These are phyloP conservation scores for Dione juno DNA, from an alignment of 2,888 invertebrate species.

Conservation along the genomic window DNA sequence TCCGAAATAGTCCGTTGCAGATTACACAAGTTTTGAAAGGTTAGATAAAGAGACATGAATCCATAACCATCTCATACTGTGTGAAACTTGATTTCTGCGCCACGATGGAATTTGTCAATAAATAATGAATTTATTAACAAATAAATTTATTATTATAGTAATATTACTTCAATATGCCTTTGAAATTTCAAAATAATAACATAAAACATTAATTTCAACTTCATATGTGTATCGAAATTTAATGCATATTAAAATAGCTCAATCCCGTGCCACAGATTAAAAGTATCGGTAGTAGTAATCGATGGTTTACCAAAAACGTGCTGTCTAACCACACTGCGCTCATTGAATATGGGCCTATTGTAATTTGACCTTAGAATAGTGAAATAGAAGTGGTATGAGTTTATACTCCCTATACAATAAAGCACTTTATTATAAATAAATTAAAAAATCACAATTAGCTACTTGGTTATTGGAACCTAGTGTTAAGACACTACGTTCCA, in stretches of 20 bases:
- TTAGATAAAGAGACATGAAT: no score
- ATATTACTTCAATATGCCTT: neutral
- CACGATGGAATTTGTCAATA: neutral
- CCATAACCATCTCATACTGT: no score
- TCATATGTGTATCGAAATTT: slow-evolving; percentile 14
- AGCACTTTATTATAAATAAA: no score
- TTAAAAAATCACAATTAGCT: no score
- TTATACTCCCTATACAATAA: no score
- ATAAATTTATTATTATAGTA: neutral
- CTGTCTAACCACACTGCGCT: slow-evolving; percentile 24
- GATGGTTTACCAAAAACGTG: slow-evolving; percentile 38
- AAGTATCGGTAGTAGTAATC: slow-evolving; percentile 33
- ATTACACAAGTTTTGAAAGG: no score
- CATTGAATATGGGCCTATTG: slow-evolving; percentile 28
- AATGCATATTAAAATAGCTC: slow-evolving; percentile 31
- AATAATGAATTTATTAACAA: neutral
- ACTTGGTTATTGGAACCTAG: no score
- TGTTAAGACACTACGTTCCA: no score
- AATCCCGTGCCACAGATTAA: slow-evolving; percentile 33
- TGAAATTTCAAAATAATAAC: neutral
- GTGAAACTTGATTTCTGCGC: neutral
- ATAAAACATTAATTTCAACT: slow-evolving; percentile 1
- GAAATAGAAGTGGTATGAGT: neutral
- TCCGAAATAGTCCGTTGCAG: no score
- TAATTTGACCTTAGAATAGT: slow-evolving; percentile 12